Conservation (phyloP, 2,888 invertebrate species). For the Palloptera scutellata region DNA sequence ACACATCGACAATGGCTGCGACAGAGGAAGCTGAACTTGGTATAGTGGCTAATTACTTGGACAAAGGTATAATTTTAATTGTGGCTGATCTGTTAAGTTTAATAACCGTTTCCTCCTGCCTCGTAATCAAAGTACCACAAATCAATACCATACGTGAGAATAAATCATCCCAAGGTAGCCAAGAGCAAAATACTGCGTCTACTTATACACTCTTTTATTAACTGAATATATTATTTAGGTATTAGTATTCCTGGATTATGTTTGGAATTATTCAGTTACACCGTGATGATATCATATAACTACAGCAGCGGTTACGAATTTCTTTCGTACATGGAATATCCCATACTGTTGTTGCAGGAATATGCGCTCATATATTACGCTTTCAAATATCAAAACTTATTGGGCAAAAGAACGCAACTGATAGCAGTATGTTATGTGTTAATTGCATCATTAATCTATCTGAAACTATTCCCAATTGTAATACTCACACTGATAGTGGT, state of each 20-base stretch:
- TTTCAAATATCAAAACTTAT: constrained; percentile 71
- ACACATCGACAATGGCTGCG: no score
- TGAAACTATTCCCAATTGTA: constrained; percentile 55
- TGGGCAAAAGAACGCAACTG: constrained; percentile 64
- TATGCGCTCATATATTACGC: constrained; percentile 76
- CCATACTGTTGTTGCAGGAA: constrained; percentile 79
- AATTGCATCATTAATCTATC: constrained; percentile 65
- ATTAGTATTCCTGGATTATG: constrained; percentile 60
- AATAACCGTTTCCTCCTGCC: constrained; percentile 79
- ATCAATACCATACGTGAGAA: constrained; percentile 73
- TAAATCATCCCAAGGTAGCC: constrained; percentile 74
- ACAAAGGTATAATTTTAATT: constrained; percentile 56
- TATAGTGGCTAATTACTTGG: constrained; percentile 47
- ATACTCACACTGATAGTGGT: constrained; percentile 62
- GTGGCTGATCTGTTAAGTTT: constrained; percentile 72
- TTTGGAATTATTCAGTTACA: constrained; percentile 72
- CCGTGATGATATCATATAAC: constrained; percentile 83
- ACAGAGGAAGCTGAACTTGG: no score
- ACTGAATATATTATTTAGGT: constrained; percentile 45
- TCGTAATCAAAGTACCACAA: constrained; percentile 84
- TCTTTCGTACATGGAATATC: constrained; percentile 85
- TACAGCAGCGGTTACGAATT: constrained; percentile 76
- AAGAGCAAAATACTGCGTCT: constrained; percentile 47
- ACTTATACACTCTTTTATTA: not conserved
- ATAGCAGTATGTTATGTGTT: constrained; percentile 63